phyloP scores from a whole-genome alignment of 2,797 vertebrate genomes.

The Apogon talboti region DNA sequence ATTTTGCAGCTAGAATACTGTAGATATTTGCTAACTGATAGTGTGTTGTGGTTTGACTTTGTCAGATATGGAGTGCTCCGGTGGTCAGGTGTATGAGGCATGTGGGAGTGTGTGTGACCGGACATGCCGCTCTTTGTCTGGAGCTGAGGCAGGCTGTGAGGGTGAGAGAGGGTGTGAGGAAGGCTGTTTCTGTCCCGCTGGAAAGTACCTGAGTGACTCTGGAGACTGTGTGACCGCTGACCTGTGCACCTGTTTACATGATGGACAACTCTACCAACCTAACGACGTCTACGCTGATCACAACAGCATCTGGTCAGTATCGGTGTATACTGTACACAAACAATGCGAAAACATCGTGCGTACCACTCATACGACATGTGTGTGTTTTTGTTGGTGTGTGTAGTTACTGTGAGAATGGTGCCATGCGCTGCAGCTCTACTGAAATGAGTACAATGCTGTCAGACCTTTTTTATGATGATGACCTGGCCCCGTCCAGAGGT shows the following conservation, averaged over 20 bases:
- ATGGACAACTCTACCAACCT: slow-evolving; percentile 94
- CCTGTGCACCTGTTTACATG: slow-evolving; percentile 91
- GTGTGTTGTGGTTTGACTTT: slow-evolving; percentile 21
- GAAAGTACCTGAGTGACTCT: slow-evolving; percentile 86
- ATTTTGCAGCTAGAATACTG: too few species aligned
- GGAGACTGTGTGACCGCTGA: slow-evolving; percentile 89
- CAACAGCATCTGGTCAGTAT: slow-evolving; percentile 90
- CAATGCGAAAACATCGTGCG: accelerated
- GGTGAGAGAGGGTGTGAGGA: slow-evolving; percentile 86
- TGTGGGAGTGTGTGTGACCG: slow-evolving; percentile 90
- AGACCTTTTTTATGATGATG: slow-evolving; percentile 83
- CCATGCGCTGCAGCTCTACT: slow-evolving; percentile 90
- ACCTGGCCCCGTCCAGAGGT: slow-evolving; percentile 88
- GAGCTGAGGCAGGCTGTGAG: slow-evolving; percentile 82
- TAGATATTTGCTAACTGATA: too few species aligned
- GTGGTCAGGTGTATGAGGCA: slow-evolving; percentile 87
- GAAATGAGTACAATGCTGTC: slow-evolving; percentile 81
- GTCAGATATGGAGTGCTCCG: slow-evolving; percentile 88
- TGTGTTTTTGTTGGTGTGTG: slow-evolving; percentile 42
- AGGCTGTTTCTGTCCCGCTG: slow-evolving; percentile 92
- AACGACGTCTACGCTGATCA: slow-evolving; percentile 92
- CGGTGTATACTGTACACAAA: slow-evolving; percentile 17
- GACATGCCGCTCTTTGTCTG: slow-evolving; percentile 91
- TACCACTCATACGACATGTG: background rate
- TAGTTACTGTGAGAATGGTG: slow-evolving; percentile 93